phyloP scores from a whole-genome alignment of 2,797 vertebrate species.

The Hirundo rustica region DNA sequence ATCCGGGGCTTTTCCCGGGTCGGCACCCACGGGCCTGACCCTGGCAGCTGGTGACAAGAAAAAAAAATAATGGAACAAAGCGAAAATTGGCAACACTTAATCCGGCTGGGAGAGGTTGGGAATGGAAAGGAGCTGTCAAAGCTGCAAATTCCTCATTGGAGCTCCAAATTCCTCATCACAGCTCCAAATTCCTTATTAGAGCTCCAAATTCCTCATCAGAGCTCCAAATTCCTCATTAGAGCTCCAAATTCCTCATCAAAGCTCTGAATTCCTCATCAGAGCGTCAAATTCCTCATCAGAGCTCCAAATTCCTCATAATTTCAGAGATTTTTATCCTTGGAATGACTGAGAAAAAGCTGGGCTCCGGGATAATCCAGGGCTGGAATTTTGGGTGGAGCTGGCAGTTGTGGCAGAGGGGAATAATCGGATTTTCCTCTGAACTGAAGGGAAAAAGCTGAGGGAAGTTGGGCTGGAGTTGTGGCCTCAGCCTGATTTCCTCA shows the following conservation, averaged over 20 bases:
- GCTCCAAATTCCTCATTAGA: too few relatives aligned
- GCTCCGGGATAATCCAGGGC: not conserved
- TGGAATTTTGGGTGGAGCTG: not conserved
- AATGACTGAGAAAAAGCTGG: not conserved
- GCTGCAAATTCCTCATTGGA: not conserved
- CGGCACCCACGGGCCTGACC: not conserved
- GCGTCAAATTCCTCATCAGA: not conserved
- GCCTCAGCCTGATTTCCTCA: not conserved
- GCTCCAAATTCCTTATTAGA: too few relatives aligned
- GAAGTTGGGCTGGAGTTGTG: not conserved
- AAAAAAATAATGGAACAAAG: not conserved
- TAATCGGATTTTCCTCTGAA: not conserved
- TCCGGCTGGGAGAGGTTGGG: not conserved
- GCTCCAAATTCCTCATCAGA: too few relatives aligned
- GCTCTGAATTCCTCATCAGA: not conserved
- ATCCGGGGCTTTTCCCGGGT: not conserved
- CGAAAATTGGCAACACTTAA: not conserved
- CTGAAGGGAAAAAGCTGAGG: not conserved
- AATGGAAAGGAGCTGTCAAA: not conserved
- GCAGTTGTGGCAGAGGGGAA: not conserved
- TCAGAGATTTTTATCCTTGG: not conserved
- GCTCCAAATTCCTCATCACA: too few relatives aligned
- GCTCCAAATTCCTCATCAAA: too few relatives aligned
- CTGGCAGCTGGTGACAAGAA: not conserved
- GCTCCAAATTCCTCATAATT: not conserved